Evolutionary conservation across 2,797 vertebrate species (phyloP).

Genomic region (Enteromius argenteus): DNA sequence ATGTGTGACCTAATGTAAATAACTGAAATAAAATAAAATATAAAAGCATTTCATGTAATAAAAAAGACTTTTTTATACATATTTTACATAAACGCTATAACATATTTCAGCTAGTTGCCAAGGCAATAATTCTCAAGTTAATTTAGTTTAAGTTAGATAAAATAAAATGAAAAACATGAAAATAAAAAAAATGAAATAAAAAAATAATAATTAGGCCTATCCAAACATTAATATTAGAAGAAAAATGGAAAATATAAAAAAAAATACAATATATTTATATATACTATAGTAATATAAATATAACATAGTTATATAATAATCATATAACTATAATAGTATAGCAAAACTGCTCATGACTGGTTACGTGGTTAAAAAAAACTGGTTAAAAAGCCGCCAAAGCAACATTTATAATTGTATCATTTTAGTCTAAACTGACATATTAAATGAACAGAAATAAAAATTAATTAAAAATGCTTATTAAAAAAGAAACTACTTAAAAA

Average conservation of each 20-base stretch:
- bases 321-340: background rate
- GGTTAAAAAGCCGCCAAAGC: too few species aligned
- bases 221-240: background rate
- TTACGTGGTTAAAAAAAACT: background rate
- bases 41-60: background rate
- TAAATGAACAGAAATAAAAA: background rate
- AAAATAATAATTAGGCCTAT: background rate
- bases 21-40: background rate
- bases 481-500: background rate
- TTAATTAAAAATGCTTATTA: too few species aligned
- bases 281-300: too few species aligned
- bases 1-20: background rate
- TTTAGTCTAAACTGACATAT: too few species aligned
- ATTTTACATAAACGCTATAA: background rate
- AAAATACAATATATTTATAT: background rate
- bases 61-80: background rate
- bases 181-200: background rate
- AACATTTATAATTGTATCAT: too few species aligned
- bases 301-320: too few species aligned
- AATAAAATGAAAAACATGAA: background rate
- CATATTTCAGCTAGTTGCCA: background rate
- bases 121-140: background rate
- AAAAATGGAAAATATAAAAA: background rate
- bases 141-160: background rate
- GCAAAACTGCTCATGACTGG: background rate